phyloP scores from a whole-genome alignment of 2,113 vertebrate species.

The Callocephalon fimbriatum region DNA sequence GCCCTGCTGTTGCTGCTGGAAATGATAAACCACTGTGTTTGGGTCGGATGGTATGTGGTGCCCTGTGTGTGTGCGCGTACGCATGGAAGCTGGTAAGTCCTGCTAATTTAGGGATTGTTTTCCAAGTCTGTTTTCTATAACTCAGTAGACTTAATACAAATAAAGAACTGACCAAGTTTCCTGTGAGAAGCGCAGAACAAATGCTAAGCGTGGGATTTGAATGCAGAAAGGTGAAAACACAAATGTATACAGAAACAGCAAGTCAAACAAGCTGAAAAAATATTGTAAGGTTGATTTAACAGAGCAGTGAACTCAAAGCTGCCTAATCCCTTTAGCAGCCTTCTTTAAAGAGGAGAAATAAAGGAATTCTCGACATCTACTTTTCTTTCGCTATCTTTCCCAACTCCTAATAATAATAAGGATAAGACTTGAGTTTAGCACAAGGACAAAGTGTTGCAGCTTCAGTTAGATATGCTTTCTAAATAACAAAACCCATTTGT shows the following conservation, averaged over 20 bases:
- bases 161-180: slow-evolving; percentile 33
- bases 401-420: not conserved
- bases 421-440: not conserved
- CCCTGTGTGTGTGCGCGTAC: not conserved
- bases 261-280: slow-evolving; percentile 72
- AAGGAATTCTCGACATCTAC: not conserved
- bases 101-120: slow-evolving; percentile 65
- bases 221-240: slow-evolving; percentile 62
- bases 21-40: slow-evolving; percentile 24
- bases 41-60: not conserved
- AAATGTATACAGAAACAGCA: slow-evolving; percentile 42
- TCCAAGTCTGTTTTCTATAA: slow-evolving; percentile 65
- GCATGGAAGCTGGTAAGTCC: not conserved
- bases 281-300: slow-evolving; percentile 61
- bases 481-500: not conserved
- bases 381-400: not conserved
- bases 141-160: slow-evolving; percentile 7
- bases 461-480: not conserved
- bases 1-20: slow-evolving; percentile 58
- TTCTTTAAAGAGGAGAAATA: slow-evolving; percentile 14
- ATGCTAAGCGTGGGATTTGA: slow-evolving; percentile 7
- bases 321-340: slow-evolving; percentile 44
- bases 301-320: slow-evolving; percentile 54
- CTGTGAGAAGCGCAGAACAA: slow-evolving; percentile 28
- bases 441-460: not conserved